phyloP scores from a whole-genome alignment of 2,888 invertebrate genomes.

The Luffia ferchaultella region DNA sequence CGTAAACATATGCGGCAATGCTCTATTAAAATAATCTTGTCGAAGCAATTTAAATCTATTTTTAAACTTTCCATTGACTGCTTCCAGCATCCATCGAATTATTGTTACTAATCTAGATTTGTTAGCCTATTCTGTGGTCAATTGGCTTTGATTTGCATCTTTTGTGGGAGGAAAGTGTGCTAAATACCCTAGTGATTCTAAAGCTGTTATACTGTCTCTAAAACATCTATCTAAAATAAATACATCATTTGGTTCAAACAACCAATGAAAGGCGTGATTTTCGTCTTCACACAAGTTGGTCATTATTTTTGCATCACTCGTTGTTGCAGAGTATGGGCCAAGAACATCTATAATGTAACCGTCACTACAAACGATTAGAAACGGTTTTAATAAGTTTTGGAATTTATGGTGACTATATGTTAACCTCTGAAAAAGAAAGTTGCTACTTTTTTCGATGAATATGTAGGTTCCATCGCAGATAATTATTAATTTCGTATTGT shows the following conservation, averaged over 20 bases:
- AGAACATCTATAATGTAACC: constrained; percentile 5
- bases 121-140: constrained; percentile 1
- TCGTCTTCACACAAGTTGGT: constrained; percentile 2
- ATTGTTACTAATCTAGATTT: constrained; percentile 3
- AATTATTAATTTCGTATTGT: constrained; percentile 4
- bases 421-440: constrained; percentile 8
- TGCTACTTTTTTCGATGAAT: constrained; percentile 11
- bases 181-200: neutral
- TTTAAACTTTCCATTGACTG: constrained; percentile 2
- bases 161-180: constrained; percentile 1
- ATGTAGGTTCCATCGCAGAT: constrained; percentile 12
- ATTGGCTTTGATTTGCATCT: constrained; percentile 1
- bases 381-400: constrained; percentile 2
- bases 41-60: constrained; percentile 1
- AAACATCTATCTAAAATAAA: constrained; percentile 4
- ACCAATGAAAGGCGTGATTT: neutral
- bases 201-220: neutral
- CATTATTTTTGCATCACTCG: constrained; percentile 1
- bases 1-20: neutral
- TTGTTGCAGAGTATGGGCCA: constrained; percentile 3
- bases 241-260: constrained; percentile 3
- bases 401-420: constrained; percentile 5
- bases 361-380: constrained; percentile 1
- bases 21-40: constrained; percentile 2
- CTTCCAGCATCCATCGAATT: constrained; percentile 3